These are phyloP conservation scores for Cyanocitta stelleri DNA, from an alignment of 2,113 vertebrate genomes.

Conservation along the genomic window DNA sequence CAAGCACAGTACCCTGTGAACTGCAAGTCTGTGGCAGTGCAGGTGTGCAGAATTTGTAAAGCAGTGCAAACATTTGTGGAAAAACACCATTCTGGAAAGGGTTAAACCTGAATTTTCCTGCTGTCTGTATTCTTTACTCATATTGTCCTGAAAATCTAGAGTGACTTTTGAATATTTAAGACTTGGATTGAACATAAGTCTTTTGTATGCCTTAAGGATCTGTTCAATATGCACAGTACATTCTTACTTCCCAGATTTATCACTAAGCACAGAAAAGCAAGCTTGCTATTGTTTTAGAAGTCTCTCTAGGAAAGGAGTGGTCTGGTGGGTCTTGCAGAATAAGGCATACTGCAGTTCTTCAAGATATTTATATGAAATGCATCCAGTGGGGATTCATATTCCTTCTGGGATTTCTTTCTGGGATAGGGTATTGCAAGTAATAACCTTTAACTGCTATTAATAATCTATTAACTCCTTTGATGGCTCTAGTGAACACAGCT, in stretches of 20 bases:
- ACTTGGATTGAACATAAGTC: not conserved
- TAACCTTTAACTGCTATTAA: constrained; percentile 52
- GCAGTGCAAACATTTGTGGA: not conserved
- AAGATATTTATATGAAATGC: constrained; percentile 6
- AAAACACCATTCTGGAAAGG: not conserved
- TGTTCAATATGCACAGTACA: not conserved
- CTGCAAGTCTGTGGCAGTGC: not conserved
- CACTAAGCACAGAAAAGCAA: not conserved
- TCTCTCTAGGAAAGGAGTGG: constrained; percentile 1
- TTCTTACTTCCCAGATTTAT: not conserved
- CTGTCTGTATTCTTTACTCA: not conserved
- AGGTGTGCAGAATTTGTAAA: not conserved
- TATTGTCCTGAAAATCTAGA: not conserved
- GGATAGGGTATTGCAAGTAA: constrained; percentile 13
- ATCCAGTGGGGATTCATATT: not conserved
- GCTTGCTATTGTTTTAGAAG: constrained; percentile 16
- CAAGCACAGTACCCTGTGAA: not conserved
- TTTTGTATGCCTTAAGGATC: not conserved
- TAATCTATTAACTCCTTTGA: constrained; percentile 52
- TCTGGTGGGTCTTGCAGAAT: not conserved
- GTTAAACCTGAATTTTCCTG: not conserved
- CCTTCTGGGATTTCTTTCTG: constrained; percentile 37
- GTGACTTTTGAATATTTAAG: not conserved
- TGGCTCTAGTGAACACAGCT: constrained; percentile 43
- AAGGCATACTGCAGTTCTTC: not conserved